These are phyloP conservation scores for Rhabdophis nuchalis DNA, from an alignment of 2,797 vertebrate species.

Conservation along the genomic window DNA sequence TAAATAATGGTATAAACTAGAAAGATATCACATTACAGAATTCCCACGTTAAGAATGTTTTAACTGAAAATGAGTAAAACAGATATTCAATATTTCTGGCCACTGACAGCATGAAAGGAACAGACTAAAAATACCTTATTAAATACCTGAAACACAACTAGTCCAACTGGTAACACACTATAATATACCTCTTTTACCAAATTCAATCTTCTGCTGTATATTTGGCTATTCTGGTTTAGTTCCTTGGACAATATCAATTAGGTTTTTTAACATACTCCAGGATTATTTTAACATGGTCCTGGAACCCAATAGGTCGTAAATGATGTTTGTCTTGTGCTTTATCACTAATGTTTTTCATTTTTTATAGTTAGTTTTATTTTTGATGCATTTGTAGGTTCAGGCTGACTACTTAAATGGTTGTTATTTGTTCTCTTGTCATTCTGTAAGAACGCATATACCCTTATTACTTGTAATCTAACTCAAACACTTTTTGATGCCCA, in stretches of 20 bases:
- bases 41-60: slow-evolving; percentile 20
- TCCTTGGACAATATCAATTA: rapidly evolving
- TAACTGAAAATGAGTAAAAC: slow-evolving; percentile 6
- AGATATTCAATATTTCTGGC: slow-evolving; percentile 7
- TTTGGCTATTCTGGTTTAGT: slow-evolving; percentile 2
- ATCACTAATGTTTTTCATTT: neutral
- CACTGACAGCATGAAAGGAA: slow-evolving; percentile 26
- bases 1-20: neutral
- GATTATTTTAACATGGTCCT: neutral
- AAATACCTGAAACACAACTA: slow-evolving; percentile 2
- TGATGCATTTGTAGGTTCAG: neutral
- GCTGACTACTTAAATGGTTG: neutral
- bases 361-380: neutral
- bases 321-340: neutral
- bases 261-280: neutral
- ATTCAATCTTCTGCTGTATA: neutral
- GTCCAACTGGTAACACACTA: neutral
- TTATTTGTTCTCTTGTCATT: neutral
- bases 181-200: neutral
- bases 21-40: neutral
- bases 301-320: neutral
- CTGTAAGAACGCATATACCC: neutral
- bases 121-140: slow-evolving; percentile 1
- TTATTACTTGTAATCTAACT: neutral
- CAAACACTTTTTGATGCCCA: neutral